Percentiles rank a stretch among this genome's conserved stretches.
Conservation (phyloP, 2,113 vertebrate species). For the Ceyx cyanopectus region DNA sequence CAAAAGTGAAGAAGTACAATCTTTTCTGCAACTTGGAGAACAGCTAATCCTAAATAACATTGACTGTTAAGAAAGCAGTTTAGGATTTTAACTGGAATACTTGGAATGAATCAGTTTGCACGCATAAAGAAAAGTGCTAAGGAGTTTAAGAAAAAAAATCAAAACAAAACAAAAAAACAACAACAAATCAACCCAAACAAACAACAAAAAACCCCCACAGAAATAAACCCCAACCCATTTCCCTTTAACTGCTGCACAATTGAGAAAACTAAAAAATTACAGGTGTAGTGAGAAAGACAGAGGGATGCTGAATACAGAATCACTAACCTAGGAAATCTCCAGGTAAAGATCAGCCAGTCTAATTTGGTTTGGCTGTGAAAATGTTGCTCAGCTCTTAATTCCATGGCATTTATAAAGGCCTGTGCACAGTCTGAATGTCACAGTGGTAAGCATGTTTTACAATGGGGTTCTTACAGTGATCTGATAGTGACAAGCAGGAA, state of each 20-base stretch:
- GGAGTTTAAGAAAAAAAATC: neutral
- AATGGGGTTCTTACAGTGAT: rapidly evolving
- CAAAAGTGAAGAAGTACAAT: neutral
- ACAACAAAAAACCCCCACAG: no score
- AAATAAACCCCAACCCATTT: neutral
- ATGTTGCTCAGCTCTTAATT: neutral
- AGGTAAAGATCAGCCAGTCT: neutral
- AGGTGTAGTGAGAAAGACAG: neutral
- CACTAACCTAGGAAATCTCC: neutral
- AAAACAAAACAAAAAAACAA: neutral
- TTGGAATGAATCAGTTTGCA: neutral
- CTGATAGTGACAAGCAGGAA: neutral
- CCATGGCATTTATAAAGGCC: neutral
- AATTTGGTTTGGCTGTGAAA: neutral
- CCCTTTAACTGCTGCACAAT: neutral
- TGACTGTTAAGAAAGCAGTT: neutral
- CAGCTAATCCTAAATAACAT: neutral
- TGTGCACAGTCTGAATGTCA: neutral
- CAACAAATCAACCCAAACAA: neutral
- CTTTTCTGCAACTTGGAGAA: neutral
- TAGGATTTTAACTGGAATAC: neutral
- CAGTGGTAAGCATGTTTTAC: neutral
- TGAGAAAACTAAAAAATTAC: neutral
- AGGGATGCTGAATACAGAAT: neutral
- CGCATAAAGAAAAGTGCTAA: neutral